Evolutionary conservation across 2,797 vertebrate genomes (phyloP).

Genomic region (Dipus sagitta): DNA sequence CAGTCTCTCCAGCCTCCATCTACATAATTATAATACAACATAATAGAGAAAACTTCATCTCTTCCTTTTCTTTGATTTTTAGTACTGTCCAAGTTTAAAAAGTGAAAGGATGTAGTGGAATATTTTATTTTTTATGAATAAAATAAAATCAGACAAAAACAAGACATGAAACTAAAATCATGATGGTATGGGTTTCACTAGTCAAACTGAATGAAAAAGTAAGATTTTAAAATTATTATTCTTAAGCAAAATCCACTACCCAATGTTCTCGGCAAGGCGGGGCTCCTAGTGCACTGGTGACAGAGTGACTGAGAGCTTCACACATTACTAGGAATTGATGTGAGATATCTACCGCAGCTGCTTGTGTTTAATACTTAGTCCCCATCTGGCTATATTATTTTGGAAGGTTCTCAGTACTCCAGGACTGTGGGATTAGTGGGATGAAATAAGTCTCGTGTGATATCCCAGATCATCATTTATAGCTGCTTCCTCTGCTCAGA

Average conservation of each 20-base stretch:
- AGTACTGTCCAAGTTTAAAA: background rate
- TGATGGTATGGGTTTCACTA: background rate
- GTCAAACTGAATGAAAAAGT: background rate
- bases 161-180: background rate
- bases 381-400: background rate
- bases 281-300: too few relatives aligned
- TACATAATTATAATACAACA: background rate
- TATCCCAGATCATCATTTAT: background rate
- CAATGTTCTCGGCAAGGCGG: background rate
- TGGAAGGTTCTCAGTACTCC: background rate
- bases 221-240: too few relatives aligned
- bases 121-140: background rate
- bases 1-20: background rate
- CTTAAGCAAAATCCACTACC: background rate
- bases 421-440: background rate
- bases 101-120: background rate
- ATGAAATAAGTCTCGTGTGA: too few relatives aligned
- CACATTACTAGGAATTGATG: background rate
- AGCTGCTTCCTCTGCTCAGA: background rate
- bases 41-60: background rate
- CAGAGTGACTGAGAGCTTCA: background rate
- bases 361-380: background rate
- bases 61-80: background rate
- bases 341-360: background rate
- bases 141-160: background rate